Conservation (phyloP, 2,888 invertebrate genomes). For the Pseudococcus viburni region DNA sequence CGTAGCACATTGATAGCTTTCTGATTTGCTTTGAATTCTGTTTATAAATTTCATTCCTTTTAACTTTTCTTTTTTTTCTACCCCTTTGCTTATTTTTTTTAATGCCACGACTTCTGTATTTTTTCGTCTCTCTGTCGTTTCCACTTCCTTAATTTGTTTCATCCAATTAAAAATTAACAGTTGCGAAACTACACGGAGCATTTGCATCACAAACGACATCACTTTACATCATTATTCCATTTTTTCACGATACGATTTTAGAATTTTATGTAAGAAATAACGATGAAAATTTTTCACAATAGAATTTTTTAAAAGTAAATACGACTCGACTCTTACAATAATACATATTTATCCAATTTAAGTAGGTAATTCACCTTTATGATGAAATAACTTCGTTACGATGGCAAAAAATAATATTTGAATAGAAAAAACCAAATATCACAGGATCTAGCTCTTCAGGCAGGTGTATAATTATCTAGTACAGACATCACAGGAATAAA, state of each 20-base stretch:
- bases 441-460: no score
- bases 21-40: slow-evolving; percentile 56
- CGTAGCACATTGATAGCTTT: slow-evolving; percentile 53
- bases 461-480: background rate
- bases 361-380: background rate
- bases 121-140: background rate
- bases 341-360: background rate
- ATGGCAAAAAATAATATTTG: background rate
- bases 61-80: background rate
- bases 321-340: background rate
- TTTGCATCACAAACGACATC: slow-evolving; percentile 34
- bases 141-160: slow-evolving; percentile 48
- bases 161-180: slow-evolving; percentile 53
- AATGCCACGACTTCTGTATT: background rate
- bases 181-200: background rate
- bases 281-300: slow-evolving; percentile 17
- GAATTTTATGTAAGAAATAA: background rate
- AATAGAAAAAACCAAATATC: no score
- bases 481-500: background rate
- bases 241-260: background rate
- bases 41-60: slow-evolving; percentile 47
- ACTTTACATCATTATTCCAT: background rate
- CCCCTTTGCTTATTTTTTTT: background rate
- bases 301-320: background rate
- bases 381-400: background rate